Percentiles rank a stretch among this genome's conserved stretches.
Conservation (phyloP, 2,888 invertebrate genomes). For the Hirtodrosophila confusa region DNA sequence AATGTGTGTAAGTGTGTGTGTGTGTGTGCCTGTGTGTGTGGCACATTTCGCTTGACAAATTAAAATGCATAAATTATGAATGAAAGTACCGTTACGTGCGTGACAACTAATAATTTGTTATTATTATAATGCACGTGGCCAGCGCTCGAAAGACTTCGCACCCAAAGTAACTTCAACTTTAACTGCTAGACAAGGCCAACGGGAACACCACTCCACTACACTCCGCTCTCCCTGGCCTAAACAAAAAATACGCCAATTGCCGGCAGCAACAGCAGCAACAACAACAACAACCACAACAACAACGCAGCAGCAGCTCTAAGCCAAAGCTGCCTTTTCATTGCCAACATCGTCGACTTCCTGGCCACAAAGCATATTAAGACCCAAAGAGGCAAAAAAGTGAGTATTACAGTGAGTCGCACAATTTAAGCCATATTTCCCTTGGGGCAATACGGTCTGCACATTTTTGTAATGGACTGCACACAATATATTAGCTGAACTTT, state of each 20-base stretch:
- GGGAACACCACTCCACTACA: neutral
- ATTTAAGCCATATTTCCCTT: conserved; percentile 58
- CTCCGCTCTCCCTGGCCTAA: neutral
- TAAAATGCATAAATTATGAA: conserved; percentile 81
- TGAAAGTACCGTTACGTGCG: conserved; percentile 81
- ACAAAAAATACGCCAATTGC: conserved; percentile 56
- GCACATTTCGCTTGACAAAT: conserved; percentile 72
- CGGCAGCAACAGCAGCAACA: conserved; percentile 31
- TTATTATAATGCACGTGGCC: conserved; percentile 75
- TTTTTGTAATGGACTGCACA: conserved; percentile 32
- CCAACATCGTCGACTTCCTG: conserved; percentile 59
- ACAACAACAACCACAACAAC: conserved; percentile 10
- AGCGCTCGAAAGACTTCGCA: conserved; percentile 46
- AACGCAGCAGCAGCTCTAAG: conserved; percentile 40
- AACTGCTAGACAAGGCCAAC: conserved; percentile 45
- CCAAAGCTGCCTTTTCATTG: conserved; percentile 58
- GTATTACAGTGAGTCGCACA: conserved; percentile 57
- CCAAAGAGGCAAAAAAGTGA: conserved; percentile 32
- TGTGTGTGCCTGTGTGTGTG: conserved; percentile 20
- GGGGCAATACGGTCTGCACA: conserved; percentile 24
- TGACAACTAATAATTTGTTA: conserved; percentile 81
- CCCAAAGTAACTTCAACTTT: conserved; percentile 35
- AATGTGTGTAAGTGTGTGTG: conserved; percentile 5
- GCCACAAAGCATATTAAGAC: conserved; percentile 52
- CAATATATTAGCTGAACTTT: conserved; percentile 37